Evolutionary conservation across 2,888 invertebrate genomes (phyloP).

Genomic region (Operophtera brumata): DNA sequence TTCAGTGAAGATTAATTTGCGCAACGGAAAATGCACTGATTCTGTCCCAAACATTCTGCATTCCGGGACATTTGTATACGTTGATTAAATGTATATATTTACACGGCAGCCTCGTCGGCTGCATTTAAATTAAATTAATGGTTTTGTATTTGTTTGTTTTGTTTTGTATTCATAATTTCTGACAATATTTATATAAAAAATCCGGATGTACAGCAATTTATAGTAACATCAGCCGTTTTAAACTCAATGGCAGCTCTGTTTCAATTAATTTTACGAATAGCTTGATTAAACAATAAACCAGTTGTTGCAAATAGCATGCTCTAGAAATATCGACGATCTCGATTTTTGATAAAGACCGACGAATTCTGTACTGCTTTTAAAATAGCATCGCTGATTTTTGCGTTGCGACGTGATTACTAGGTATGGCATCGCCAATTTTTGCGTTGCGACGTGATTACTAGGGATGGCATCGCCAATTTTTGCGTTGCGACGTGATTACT

Average conservation of each 20-base stretch:
- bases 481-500: too few relatives aligned
- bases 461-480: too few relatives aligned
- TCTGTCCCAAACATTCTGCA: not conserved
- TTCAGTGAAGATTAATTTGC: not conserved
- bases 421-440: too few relatives aligned
- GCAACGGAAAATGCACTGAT: not conserved
- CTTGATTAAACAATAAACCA: slow-evolving; percentile 3
- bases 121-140: slow-evolving; percentile 12
- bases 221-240: slow-evolving; percentile 7
- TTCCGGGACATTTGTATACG: not conserved
- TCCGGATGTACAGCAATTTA: not conserved
- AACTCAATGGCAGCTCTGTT: not conserved
- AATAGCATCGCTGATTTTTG: too few relatives aligned
- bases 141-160: not conserved
- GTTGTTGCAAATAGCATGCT: too few relatives aligned
- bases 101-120: not conserved
- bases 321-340: too few relatives aligned
- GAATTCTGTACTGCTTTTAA: too few relatives aligned
- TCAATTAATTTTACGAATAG: slow-evolving; percentile 2
- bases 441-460: too few relatives aligned
- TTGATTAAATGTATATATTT: not conserved
- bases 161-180: too few relatives aligned
- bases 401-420: too few relatives aligned
- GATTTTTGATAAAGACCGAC: not conserved
- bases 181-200: too few relatives aligned